Evolutionary conservation across 2,888 invertebrate genomes (phyloP).

Genomic region (Thecocarcelia acutangulata): DNA sequence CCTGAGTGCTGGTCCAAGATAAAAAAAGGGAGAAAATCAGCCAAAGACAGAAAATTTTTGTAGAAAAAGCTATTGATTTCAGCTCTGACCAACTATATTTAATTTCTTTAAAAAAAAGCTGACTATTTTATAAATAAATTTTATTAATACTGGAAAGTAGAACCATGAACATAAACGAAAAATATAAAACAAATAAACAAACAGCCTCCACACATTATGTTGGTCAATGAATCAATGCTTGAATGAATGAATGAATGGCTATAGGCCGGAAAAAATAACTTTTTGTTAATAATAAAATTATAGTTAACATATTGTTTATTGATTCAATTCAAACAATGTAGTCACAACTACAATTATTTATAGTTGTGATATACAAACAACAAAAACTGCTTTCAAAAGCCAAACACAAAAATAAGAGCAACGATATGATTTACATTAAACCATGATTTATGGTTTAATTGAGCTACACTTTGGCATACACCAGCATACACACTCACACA

Average conservation of each 20-base stretch:
- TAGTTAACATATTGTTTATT: slow-evolving; percentile 70
- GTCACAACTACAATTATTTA: slow-evolving; percentile 51
- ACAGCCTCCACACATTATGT: slow-evolving; percentile 51
- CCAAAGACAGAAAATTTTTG: too few species aligned
- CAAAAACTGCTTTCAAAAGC: slow-evolving; percentile 34
- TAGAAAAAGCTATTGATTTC: too few species aligned
- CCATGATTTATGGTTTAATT: slow-evolving; percentile 68
- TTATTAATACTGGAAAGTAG: background rate
- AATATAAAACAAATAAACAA: slow-evolving; percentile 10
- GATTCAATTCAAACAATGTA: slow-evolving; percentile 63
- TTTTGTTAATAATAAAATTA: slow-evolving; percentile 68
- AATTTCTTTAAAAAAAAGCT: background rate
- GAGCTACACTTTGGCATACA: slow-evolving; percentile 53
- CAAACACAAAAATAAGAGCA: slow-evolving; percentile 53
- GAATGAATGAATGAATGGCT: slow-evolving; percentile 42
- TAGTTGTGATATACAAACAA: slow-evolving; percentile 41
- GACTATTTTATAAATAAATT: slow-evolving; percentile 12
- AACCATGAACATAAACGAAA: slow-evolving; percentile 8
- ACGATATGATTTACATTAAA: slow-evolving; percentile 56
- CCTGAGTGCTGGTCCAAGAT: too few species aligned
- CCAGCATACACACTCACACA: background rate
- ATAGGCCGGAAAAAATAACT: slow-evolving; percentile 25
- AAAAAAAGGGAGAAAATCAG: too few species aligned
- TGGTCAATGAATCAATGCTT: slow-evolving; percentile 64
- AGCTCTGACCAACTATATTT: too few species aligned